These are phyloP conservation scores for Silurus aristotelis DNA, from an alignment of 2,797 vertebrate species.

Conservation along the genomic window DNA sequence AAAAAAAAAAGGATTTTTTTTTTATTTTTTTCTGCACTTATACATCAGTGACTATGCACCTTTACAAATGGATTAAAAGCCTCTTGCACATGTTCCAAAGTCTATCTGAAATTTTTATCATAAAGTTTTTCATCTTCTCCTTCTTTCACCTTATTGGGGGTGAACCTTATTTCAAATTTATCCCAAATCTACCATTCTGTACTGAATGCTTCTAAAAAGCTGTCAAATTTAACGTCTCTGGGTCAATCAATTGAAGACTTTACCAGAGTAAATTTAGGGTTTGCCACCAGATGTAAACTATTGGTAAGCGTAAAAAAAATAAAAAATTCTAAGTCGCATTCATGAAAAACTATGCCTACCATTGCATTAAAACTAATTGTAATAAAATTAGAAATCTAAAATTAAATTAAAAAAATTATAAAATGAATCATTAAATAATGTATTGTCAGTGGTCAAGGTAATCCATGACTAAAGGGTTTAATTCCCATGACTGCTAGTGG, in stretches of 20 bases:
- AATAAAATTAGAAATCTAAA: no score
- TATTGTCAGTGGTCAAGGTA: background rate
- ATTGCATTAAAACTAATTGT: no score
- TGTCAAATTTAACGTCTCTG: background rate
- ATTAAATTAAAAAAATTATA: no score
- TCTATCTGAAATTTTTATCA: background rate
- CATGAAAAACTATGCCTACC: no score
- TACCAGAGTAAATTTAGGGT: background rate
- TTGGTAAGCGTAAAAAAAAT: background rate
- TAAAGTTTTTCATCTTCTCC: background rate
- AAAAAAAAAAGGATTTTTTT: constrained; percentile 75
- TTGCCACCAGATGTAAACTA: background rate
- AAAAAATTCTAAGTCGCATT: no score
- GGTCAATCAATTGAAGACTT: background rate
- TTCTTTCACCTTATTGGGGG: background rate
- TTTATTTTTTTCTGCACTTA: background rate
- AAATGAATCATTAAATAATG: no score
- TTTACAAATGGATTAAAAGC: background rate
- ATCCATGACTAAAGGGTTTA: no score
- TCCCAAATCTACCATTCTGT: background rate
- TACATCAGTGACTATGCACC: background rate
- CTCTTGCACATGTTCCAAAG: background rate
- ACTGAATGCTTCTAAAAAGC: background rate
- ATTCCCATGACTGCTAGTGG: background rate
- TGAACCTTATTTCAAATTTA: no score